These are phyloP conservation scores for Mola mola DNA, from an alignment of 2,113 vertebrate species.

Conservation along the genomic window DNA sequence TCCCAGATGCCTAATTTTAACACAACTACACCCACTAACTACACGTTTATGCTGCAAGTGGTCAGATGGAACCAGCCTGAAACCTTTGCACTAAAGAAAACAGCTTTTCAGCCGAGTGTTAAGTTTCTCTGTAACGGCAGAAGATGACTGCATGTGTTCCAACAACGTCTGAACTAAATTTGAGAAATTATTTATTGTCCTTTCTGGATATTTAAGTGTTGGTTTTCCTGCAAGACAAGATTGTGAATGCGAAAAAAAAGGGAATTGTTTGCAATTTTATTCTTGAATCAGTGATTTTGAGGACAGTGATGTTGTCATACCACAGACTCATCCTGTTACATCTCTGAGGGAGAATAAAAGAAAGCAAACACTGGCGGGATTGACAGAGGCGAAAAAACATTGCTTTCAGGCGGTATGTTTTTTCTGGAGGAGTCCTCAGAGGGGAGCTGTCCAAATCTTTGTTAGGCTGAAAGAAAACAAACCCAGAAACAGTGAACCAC, in stretches of 20 bases:
- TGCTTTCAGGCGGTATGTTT: slow-evolving; percentile 22
- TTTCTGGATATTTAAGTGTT: neutral
- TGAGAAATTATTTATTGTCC: neutral
- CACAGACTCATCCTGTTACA: neutral
- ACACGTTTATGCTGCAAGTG: too few species aligned
- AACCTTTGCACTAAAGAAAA: neutral
- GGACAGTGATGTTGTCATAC: neutral
- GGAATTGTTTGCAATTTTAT: neutral
- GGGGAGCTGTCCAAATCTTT: slow-evolving; percentile 42
- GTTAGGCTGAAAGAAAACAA: slow-evolving; percentile 45
- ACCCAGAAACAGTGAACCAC: slow-evolving; percentile 6
- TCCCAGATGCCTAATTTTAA: too few species aligned
- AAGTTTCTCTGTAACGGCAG: neutral
- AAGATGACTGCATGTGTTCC: neutral
- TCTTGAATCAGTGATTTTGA: neutral
- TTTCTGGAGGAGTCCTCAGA: slow-evolving; percentile 27
- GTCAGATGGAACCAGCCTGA: neutral
- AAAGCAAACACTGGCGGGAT: slow-evolving; percentile 19
- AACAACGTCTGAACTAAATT: neutral
- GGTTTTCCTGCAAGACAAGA: neutral
- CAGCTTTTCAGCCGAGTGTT: neutral
- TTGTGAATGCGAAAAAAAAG: neutral
- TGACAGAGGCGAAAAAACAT: slow-evolving; percentile 14
- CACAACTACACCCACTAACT: neutral
- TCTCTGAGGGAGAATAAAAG: slow-evolving; percentile 19